Evolutionary conservation across 2,797 vertebrate genomes (phyloP), one percentile per base, ranked within the genome.

Genomic region (Chelidonichthys spinosus): DNA sequence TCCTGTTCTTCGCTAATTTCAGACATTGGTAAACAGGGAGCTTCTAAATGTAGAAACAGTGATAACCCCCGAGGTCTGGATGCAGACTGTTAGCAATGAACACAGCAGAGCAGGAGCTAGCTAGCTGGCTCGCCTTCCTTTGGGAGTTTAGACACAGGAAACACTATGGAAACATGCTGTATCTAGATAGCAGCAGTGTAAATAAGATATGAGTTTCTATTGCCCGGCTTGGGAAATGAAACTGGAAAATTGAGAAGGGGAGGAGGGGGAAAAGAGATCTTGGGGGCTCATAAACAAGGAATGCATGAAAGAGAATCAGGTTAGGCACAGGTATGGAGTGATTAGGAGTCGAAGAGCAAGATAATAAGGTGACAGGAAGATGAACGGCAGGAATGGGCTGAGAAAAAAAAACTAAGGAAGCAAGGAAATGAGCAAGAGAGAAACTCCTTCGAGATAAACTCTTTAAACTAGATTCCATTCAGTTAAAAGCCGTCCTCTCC

Each of bases 171-270:
- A 92, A 91, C 86, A 89, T 83, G 83, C 76, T 76, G 81, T 85
- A 89, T 91, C 90, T 80, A 83, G 91, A 92, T 90, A 89, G 87
- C 73, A 69, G 72, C 77, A 66, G 78, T 81, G 86, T 89, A 89
- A 90, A 92, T 89, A 90, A 92, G 89, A 91, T 89, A 91, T 81
- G 86, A 87, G 88, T 78, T 90, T 90, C 84, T 89, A 89, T 89
- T 87, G 86, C 76, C 64, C 49, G 73, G 87, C 83, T 86, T 89
- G 81, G 78, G 82, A 92, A 92, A 89, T 89, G 58, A 87, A 91
- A 83, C 71, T 84, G 82, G 83, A 90, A 87, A 90, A 92, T 72
- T 69, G 77, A 87, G 86, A 78, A 52, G 69, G 67, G 60, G 58
- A 65, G 74, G 58, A 81, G 43, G n/a, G 47, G n/a, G 47, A 33